These are phyloP conservation scores for Turritopsis rubra DNA, from an alignment of 30 jellyfish, hydroid and myxozoan species.

Conservation along the genomic window DNA sequence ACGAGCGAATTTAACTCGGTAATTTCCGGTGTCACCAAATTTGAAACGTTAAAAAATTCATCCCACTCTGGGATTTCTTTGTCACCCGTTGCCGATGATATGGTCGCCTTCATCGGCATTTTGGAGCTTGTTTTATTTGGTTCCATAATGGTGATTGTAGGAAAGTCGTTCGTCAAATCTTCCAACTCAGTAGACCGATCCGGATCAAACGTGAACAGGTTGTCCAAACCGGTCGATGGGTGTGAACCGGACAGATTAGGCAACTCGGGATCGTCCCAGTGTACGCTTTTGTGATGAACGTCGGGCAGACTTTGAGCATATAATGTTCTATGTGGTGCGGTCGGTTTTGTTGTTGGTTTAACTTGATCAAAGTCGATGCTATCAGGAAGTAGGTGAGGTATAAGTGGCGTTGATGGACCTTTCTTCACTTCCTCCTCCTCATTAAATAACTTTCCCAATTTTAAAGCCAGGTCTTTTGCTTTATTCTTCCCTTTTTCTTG, in stretches of 20 bases:
- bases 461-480: background rate
- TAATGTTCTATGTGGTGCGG: background rate
- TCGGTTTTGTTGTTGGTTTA: background rate
- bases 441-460: background rate
- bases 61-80: background rate
- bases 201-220: background rate
- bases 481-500: background rate
- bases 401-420: slow-evolving; percentile 4
- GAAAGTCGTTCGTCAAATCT: background rate
- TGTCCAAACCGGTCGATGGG: background rate
- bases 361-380: background rate
- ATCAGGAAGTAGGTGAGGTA: background rate
- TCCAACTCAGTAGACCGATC: slow-evolving; percentile 3
- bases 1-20: background rate
- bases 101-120: slow-evolving; percentile 3
- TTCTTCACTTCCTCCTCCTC: background rate
- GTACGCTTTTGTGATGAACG: background rate
- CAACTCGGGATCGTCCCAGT: background rate
- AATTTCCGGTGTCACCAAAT: background rate
- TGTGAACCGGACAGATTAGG: background rate
- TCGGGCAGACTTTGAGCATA: background rate
- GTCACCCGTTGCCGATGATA: slow-evolving; percentile 7
- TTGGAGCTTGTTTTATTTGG: background rate
- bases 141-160: background rate
- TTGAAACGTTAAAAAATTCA: background rate